Base-by-base conservation (phyloP, 2,888 invertebrate genomes). In the Lasiommata megera region DNA sequence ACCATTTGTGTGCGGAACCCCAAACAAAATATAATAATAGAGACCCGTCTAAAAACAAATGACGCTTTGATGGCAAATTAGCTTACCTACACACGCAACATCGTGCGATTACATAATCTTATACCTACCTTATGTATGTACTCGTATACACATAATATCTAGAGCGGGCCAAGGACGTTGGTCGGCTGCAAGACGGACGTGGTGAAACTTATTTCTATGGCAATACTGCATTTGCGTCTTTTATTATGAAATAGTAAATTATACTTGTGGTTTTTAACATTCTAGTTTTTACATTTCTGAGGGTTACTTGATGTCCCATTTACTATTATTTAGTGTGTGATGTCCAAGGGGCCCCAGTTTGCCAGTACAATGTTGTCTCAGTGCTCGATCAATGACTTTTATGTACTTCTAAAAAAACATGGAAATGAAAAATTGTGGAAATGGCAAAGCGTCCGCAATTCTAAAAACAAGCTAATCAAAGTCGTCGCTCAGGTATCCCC, bases 141-240 rank as follows among this genome's bases (percentile, higher is more conserved):
- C 34, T 48, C 23, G 8, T 37, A 31, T 12, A 48, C n/a, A 48
- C 48, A 48, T 23, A 23, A 48, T 37, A 63, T 56, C 57, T 63
- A 31, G 57, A 64, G 50, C 53, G 64, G 62, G 67, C 64, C 67
- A 68, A 67, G 67, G 65, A 64, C 67, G 3, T 16, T 46, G 28
- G 29, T 12, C 14, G 61, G 57, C 44, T 17, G 12, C 28, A 57
- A 51, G 47, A 18, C 47, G 43, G 46, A 41, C 54, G 56, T 61
- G 58, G 58, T 55, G 66, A 60, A 66, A 64, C 60, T 9, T 43
- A 40, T 44, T 48, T 31, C 46, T 52, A 53, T 56, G 48, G 40
- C 54, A 51, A 48, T 54, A 56, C 46, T 47, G 23, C 50, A 48
- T 52, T 31, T 31, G 31, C 60, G 43, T 60, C 57, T 62, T n/a